phyloP scores from a whole-genome alignment of 1,140 invertebrate genomes.

The Drosophila mauritiana region DNA sequence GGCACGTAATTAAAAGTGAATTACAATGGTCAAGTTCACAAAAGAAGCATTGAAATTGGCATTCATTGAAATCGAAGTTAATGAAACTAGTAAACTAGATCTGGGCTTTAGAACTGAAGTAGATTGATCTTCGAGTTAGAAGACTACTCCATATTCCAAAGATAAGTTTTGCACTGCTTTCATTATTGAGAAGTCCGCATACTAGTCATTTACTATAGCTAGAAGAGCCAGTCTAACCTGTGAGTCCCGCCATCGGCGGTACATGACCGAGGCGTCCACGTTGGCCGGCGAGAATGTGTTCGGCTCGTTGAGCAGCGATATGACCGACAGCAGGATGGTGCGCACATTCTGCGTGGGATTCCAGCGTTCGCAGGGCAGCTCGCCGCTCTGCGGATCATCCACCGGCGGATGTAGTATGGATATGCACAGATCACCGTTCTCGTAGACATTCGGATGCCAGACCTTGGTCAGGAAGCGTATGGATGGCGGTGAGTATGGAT shows the following conservation, averaged over 20 bases:
- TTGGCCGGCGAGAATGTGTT: slow-evolving; percentile 99
- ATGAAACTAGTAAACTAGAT: too few relatives aligned
- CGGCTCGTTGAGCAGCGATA: slow-evolving; percentile 99
- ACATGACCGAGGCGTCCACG: slow-evolving; percentile 99
- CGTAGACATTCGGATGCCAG: slow-evolving; percentile 99
- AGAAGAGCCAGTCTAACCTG: slow-evolving; percentile 86
- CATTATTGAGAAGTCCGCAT: slow-evolving; percentile 5
- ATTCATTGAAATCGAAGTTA: too few relatives aligned
- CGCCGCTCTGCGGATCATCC: slow-evolving; percentile 99
- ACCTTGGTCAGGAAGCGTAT: slow-evolving; percentile 99
- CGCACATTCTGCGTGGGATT: slow-evolving; percentile 99
- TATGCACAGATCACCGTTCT: slow-evolving; percentile 99
- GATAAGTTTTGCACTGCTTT: background rate
- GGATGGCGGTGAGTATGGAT: slow-evolving; percentile 99
- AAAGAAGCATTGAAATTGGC: too few relatives aligned
- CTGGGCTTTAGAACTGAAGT: too few relatives aligned
- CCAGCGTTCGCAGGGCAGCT: slow-evolving; percentile 99
- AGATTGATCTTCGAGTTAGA: too few relatives aligned
- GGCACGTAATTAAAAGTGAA: too few relatives aligned
- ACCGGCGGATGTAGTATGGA: slow-evolving; percentile 99
- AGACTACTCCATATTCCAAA: background rate
- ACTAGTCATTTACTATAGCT: slow-evolving; percentile 21
- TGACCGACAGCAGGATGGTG: slow-evolving; percentile 98
- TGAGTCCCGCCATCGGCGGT: slow-evolving; percentile 98
- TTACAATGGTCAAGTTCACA: too few relatives aligned